Percentiles rank a stretch among this genome's conserved stretches.
Conservation (phyloP, 2,113 vertebrate species). For the Chaetura pelagica region DNA sequence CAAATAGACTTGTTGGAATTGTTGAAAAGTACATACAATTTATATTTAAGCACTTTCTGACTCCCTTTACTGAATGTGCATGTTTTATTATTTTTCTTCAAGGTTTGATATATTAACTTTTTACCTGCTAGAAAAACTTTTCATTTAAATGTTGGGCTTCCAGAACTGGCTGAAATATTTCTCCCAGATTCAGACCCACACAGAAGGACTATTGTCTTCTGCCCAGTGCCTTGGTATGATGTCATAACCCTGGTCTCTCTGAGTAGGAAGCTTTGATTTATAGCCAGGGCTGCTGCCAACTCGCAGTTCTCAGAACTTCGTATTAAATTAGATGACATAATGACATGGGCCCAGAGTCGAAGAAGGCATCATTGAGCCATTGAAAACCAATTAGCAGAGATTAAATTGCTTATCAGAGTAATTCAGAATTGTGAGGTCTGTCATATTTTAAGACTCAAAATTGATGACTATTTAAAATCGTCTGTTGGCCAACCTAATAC, state of each 20-base stretch:
- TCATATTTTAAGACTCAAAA: not conserved
- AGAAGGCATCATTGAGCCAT: not conserved
- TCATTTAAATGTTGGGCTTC: conserved; percentile 24
- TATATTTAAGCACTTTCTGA: conserved; percentile 31
- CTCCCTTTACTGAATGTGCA: not conserved
- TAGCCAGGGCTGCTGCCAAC: not conserved
- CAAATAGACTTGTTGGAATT: conserved; percentile 48
- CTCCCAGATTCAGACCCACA: conserved; percentile 39
- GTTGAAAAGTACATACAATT: conserved; percentile 12
- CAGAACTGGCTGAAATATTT: conserved; percentile 38
- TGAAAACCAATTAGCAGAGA: conserved; percentile 28
- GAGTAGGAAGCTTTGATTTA: conserved; percentile 46
- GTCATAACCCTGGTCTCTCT: conserved; percentile 35
- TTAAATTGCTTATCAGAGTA: not conserved
- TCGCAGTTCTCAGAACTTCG: not conserved
- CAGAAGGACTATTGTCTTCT: conserved; percentile 66
- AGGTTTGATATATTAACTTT: conserved; percentile 56
- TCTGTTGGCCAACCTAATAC: not conserved
- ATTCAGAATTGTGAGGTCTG: not conserved
- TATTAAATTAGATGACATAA: conserved; percentile 34
- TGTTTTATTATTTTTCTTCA: conserved; percentile 62
- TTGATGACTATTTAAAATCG: not conserved
- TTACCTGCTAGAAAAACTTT: conserved; percentile 59
- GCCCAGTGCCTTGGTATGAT: conserved; percentile 18
- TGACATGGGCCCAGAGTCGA: not conserved